Percentiles rank a stretch among this genome's conserved stretches.
These are phyloP conservation scores for Morinoia aosen DNA, from an alignment of 2,888 invertebrate species.

Conservation along the genomic window DNA sequence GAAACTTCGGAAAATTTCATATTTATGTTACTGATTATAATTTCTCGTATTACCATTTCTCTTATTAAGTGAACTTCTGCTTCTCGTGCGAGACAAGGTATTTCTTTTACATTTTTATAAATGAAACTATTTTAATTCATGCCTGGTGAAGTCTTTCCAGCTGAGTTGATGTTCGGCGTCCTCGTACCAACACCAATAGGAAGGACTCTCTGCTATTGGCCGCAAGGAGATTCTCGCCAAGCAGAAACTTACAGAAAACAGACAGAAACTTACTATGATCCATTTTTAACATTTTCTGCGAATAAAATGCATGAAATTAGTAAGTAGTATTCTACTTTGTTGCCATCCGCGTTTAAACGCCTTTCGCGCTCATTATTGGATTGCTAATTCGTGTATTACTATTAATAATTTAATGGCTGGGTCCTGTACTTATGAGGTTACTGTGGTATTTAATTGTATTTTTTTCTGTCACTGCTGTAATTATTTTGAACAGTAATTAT, in stretches of 20 bases:
- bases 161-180: too few species aligned
- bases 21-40: too few species aligned
- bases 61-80: too few species aligned
- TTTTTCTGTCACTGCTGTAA: background rate
- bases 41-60: too few species aligned
- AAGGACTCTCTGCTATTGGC: background rate
- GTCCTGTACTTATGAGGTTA: background rate
- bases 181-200: too few species aligned
- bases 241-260: too few species aligned
- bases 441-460: background rate
- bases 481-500: background rate
- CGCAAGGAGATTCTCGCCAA: background rate
- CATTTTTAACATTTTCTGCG: background rate
- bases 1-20: too few species aligned
- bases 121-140: too few species aligned
- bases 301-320: background rate
- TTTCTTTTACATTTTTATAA: background rate
- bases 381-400: background rate
- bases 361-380: background rate
- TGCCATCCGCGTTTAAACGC: background rate
- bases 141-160: too few species aligned
- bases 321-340: background rate
- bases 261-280: background rate
- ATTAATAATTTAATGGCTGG: background rate
- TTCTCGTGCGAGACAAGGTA: too few species aligned